A percentile compares a stretch with the other conserved stretches of the same genome.
phyloP scores from a whole-genome alignment of 2,888 invertebrate genomes.

The Rhagonycha lutea region DNA sequence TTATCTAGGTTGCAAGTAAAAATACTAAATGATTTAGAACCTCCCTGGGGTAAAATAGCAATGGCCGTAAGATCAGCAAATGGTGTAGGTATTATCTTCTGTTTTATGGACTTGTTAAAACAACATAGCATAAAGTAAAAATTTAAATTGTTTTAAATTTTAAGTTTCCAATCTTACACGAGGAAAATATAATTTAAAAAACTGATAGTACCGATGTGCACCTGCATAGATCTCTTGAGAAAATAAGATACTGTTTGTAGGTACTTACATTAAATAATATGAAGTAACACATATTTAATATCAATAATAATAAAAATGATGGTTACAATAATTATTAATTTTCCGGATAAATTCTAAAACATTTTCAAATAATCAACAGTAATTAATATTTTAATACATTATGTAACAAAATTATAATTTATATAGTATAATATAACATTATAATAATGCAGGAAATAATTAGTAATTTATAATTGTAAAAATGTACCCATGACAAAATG shows the following conservation, averaged over 20 bases:
- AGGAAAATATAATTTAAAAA: not conserved
- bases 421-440: too few species aligned
- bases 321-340: not conserved
- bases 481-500: not conserved
- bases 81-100: not conserved
- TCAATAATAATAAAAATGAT: not conserved
- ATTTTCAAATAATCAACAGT: not conserved
- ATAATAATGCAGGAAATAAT: not conserved
- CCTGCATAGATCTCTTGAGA: not conserved
- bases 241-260: not conserved
- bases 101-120: not conserved
- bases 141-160: not conserved
- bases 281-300: too few species aligned
- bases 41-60: not conserved
- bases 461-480: not conserved
- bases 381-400: not conserved
- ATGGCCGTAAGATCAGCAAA: not conserved
- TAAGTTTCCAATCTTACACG: not conserved
- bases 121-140: not conserved
- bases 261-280: too few species aligned
- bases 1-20: not conserved
- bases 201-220: not conserved
- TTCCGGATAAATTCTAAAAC: not conserved
- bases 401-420: not conserved
- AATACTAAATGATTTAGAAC: not conserved